Evolutionary conservation across 1,140 invertebrate species (phyloP).

Genomic region (Drosophila micromelanica): DNA sequence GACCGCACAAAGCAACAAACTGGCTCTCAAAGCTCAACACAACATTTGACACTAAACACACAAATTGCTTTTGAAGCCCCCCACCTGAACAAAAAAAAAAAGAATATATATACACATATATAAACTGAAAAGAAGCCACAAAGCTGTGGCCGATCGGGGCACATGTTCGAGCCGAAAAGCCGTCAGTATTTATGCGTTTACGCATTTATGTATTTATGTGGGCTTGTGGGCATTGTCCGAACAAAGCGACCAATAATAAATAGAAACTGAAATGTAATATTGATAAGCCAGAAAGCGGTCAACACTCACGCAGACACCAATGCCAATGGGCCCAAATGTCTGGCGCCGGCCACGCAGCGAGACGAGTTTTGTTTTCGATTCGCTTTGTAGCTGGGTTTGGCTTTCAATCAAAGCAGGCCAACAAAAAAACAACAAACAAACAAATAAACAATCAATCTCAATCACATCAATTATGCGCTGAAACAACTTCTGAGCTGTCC

Average conservation of each 20-base stretch:
- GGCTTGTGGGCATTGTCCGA: constrained; percentile 31
- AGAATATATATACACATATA: too few species aligned
- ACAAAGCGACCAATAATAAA: constrained; percentile 34
- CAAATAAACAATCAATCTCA: constrained; percentile 81
- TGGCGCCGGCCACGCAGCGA: constrained; percentile 27
- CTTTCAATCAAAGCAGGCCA: constrained; percentile 52
- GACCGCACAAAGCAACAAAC: constrained; percentile 26
- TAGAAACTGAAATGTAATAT: constrained; percentile 67
- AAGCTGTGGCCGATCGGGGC: too few species aligned
- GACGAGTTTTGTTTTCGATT: not conserved
- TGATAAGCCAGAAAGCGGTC: constrained; percentile 73
- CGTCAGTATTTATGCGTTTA: constrained; percentile 30
- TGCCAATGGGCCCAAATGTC: constrained; percentile 45
- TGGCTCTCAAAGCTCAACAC: constrained; percentile 51
- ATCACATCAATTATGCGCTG: constrained; percentile 79
- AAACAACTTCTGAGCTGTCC: constrained; percentile 64
- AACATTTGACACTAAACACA: constrained; percentile 76
- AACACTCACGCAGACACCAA: constrained; percentile 30
- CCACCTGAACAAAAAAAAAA: too few species aligned
- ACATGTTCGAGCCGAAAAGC: constrained; percentile 16
- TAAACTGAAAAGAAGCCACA: not conserved
- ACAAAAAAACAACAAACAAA: constrained; percentile 6
- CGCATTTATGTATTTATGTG: constrained; percentile 34
- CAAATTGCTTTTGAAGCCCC: constrained; percentile 77
- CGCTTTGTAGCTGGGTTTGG: constrained; percentile 10